Percentiles rank a stretch among this genome's conserved stretches.
phyloP scores from a whole-genome alignment of 1,140 invertebrate genomes.

The Reticulitermes speratus region DNA sequence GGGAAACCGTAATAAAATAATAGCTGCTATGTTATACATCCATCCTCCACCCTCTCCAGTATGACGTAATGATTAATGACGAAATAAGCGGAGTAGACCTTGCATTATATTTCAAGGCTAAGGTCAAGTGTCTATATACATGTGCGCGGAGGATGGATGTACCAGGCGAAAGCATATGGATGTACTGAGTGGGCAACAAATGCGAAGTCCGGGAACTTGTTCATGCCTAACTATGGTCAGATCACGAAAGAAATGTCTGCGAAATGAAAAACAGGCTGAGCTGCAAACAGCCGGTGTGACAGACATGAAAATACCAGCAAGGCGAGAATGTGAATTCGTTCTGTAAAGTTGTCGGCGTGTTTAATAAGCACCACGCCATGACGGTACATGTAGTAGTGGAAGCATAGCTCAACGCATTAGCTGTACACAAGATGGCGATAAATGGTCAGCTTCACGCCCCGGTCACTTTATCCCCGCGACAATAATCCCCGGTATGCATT shows the following conservation, averaged over 20 bases:
- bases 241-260: neutral
- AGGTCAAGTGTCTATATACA: neutral
- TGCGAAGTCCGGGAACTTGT: neutral
- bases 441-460: too few species aligned
- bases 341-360: too few species aligned
- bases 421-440: too few species aligned
- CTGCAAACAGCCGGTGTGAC: too few species aligned
- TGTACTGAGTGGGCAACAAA: neutral
- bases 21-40: neutral
- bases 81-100: neutral
- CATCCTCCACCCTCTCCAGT: neutral
- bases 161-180: neutral
- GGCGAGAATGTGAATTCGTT: too few species aligned
- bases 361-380: too few species aligned
- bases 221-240: neutral
- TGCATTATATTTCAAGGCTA: neutral
- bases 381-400: too few species aligned
- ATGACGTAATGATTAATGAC: neutral
- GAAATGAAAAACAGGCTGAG: neutral
- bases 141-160: neutral
- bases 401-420: too few species aligned
- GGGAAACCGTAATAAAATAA: neutral
- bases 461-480: too few species aligned
- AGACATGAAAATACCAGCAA: too few species aligned
- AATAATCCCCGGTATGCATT: too few species aligned